These are phyloP conservation scores for Ceratosolen fusciceps DNA, from an alignment of 1,140 invertebrate genomes.

Conservation along the genomic window DNA sequence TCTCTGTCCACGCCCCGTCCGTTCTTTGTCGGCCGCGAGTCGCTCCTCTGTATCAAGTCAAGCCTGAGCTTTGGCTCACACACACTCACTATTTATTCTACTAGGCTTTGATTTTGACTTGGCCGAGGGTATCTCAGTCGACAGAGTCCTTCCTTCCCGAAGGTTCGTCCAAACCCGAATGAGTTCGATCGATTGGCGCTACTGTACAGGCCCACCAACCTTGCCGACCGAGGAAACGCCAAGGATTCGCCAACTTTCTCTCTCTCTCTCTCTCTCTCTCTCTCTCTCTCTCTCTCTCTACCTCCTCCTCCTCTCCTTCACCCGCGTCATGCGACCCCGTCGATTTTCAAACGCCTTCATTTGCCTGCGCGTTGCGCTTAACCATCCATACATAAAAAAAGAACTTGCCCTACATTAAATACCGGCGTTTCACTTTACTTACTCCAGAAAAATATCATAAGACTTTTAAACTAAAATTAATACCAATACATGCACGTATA, in stretches of 20 bases:
- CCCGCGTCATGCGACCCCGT: too few relatives aligned
- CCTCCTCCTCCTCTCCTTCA: too few relatives aligned
- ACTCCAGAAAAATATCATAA: too few relatives aligned
- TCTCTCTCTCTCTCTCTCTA: too few relatives aligned
- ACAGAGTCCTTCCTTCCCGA: slow-evolving; percentile 49
- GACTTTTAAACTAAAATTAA: too few relatives aligned
- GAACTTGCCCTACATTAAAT: too few relatives aligned
- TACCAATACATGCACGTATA: too few relatives aligned
- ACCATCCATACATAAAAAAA: too few relatives aligned
- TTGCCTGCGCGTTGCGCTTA: too few relatives aligned
- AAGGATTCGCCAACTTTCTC: not conserved
- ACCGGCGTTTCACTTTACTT: too few relatives aligned
- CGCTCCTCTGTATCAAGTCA: not conserved
- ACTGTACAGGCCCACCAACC: slow-evolving; percentile 31
- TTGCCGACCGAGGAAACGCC: not conserved
- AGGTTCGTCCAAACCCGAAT: slow-evolving; percentile 48
- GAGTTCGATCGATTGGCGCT: slow-evolving; percentile 52
- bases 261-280: too few relatives aligned
- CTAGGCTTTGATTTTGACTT: not conserved
- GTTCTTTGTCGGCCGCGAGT: not conserved
- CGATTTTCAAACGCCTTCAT: too few relatives aligned
- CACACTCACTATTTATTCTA: not conserved
- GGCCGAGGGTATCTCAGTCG: not conserved
- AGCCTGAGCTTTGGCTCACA: not conserved
- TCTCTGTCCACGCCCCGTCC: not conserved